Evolutionary conservation across 2,888 invertebrate species (phyloP), one percentile per base, ranked within the genome.

Genomic region (Agrenia bidenticulata): DNA sequence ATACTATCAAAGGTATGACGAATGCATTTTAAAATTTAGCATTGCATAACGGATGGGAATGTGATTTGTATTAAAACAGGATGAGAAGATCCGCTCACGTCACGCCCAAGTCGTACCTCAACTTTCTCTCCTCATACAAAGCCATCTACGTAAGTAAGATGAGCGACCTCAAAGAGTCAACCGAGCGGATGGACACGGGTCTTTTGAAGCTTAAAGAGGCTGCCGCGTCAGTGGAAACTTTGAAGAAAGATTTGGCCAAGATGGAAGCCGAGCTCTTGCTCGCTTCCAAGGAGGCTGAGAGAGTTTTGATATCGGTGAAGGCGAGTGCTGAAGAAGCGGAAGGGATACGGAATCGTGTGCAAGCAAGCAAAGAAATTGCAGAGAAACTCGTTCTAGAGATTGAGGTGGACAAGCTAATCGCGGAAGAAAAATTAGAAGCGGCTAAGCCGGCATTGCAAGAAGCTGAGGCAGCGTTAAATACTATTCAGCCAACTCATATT

Each of bases 401-500:
- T 76, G 92, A 91, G 0, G 86, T 87, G 76, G 97, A 97, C 80
- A 96, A 96, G 79, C 90, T 88, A 1, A 82, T 89, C 59, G 97
- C 97, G 0, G 94, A 95, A 81, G 87, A 88, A 76, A 97, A 97
- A 79, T 80, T 97, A 41, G 95, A 96, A 82, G 95, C 93, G 1
- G 97, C 97, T 1, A 92, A 94, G 78, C 97, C 97, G 0, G 96
- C 96, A 0, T 81, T 97, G 32, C 94, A 94, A 80, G 94, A 95
- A 81, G 97, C 97, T 0, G 96, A 96, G 80, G 86, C 90, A 41
- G 96, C 97, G 0, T 82, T 97, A 21, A 94, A 95, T 78, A 97
- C 97, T 0, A 97, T 97, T 66, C 96, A 96, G 80, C 95, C 94
- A 45, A 94, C 95, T 2, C 95, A 97, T 79, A 97, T 97, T 74